These are phyloP conservation scores for Mastomys coucha DNA, from an alignment of 2,113 vertebrate species.

Conservation along the genomic window DNA sequence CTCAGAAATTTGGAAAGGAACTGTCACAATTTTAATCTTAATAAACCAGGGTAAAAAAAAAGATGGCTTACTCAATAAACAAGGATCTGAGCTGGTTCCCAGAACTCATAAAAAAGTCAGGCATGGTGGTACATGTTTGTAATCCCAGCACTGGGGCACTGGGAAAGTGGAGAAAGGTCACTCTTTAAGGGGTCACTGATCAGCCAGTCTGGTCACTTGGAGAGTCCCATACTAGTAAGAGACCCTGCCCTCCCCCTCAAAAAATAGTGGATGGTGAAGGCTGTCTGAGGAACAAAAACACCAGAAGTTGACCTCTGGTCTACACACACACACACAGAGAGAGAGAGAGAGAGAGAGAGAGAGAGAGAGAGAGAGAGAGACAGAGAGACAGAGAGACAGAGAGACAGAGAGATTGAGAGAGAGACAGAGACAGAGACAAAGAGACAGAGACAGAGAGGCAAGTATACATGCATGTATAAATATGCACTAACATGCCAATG, in stretches of 20 bases:
- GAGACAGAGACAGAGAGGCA: too few relatives aligned
- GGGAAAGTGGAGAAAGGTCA: not conserved
- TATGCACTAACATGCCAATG: too few relatives aligned
- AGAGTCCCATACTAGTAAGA: not conserved
- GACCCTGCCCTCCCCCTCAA: not conserved
- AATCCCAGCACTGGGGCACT: not conserved
- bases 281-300: not conserved
- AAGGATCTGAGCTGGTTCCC: not conserved
- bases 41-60: not conserved
- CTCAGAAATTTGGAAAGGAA: not conserved
- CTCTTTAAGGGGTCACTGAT: not conserved
- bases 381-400: too few relatives aligned
- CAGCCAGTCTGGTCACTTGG: not conserved
- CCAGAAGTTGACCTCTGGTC: not conserved
- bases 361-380: too few relatives aligned
- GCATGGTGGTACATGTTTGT: not conserved
- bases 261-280: not conserved
- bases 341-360: too few relatives aligned
- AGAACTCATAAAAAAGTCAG: not conserved
- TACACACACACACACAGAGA: not conserved
- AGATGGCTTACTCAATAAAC: not conserved
- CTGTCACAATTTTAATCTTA: not conserved
- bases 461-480: too few relatives aligned
- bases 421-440: too few relatives aligned
- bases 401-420: too few relatives aligned